These are phyloP conservation scores for Enteromius anoplus DNA, from an alignment of 2,797 vertebrate species.

Conservation along the genomic window DNA sequence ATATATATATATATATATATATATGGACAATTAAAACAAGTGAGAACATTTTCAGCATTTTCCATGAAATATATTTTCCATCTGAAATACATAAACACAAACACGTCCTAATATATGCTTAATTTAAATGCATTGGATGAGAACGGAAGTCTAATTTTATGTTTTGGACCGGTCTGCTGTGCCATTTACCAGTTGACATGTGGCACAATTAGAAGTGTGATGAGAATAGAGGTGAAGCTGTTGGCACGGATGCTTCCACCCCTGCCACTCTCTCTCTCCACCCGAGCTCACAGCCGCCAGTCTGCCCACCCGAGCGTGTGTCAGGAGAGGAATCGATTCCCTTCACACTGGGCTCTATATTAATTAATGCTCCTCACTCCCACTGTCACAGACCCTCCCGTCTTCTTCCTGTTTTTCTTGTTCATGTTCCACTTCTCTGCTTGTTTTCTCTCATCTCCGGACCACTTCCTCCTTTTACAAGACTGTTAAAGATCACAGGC, in stretches of 20 bases:
- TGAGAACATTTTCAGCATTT: neutral
- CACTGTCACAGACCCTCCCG: conserved; percentile 12
- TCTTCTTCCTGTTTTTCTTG: conserved; percentile 36
- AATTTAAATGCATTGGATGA: neutral
- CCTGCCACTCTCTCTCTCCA: conserved; percentile 36
- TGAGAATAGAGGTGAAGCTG: conserved; percentile 72
- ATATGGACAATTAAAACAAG: too few species aligned
- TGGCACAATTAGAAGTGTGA: conserved; percentile 75
- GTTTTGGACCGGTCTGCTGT: conserved; percentile 53
- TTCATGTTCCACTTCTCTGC: conserved; percentile 24
- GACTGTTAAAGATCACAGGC: conserved; percentile 10
- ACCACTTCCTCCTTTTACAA: conserved; percentile 24
- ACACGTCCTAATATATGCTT: neutral
- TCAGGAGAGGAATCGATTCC: conserved; percentile 75
- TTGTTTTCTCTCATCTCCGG: conserved; percentile 46
- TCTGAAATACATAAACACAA: neutral
- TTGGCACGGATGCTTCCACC: conserved; percentile 65
- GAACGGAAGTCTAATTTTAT: conserved; percentile 4
- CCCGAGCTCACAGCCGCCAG: conserved; percentile 24
- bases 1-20: too few species aligned
- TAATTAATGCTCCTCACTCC: conserved; percentile 43
- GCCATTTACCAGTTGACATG: conserved; percentile 67
- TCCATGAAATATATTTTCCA: neutral
- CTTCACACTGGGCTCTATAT: conserved; percentile 68
- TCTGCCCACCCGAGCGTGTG: conserved; percentile 66